A percentile compares a stretch with the other conserved stretches of the same genome.
phyloP scores from a whole-genome alignment of 2,888 invertebrate genomes.

The Perdita meconis region DNA sequence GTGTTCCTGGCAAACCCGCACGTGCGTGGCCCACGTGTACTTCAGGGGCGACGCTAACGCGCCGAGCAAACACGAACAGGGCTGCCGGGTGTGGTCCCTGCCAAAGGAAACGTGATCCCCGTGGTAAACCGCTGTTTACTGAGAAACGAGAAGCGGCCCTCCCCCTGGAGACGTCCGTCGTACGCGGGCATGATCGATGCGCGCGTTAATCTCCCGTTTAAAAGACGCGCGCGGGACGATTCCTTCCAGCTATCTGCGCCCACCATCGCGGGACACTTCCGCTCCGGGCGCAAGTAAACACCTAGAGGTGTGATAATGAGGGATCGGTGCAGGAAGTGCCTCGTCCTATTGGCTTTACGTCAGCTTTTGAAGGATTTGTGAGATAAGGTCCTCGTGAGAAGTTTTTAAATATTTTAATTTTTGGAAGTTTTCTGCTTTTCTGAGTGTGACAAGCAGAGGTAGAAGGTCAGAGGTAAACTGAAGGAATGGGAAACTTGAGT shows the following conservation, averaged over 20 bases:
- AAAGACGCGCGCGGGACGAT: slow-evolving; percentile 42
- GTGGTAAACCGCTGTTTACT: slow-evolving; percentile 81
- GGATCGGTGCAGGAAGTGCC: slow-evolving; percentile 32
- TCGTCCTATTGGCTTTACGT: slow-evolving; percentile 1
- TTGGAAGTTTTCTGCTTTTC: no score
- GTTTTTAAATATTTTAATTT: slow-evolving; percentile 1
- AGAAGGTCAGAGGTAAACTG: no score
- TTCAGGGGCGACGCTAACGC: slow-evolving; percentile 64
- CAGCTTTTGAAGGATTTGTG: not conserved
- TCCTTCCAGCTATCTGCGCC: slow-evolving; percentile 62
- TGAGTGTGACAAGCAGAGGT: no score
- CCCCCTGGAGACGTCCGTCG: slow-evolving; percentile 46
- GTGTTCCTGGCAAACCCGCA: slow-evolving; percentile 61
- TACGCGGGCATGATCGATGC: slow-evolving; percentile 75
- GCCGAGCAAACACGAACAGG: slow-evolving; percentile 75
- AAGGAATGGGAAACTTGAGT: no score
- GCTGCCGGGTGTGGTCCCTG: slow-evolving; percentile 74
- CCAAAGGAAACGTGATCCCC: slow-evolving; percentile 80
- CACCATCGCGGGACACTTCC: slow-evolving; percentile 46
- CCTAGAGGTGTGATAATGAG: slow-evolving; percentile 58
- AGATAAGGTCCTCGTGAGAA: slow-evolving; percentile 1
- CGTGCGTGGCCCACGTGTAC: slow-evolving; percentile 73
- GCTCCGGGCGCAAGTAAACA: slow-evolving; percentile 47
- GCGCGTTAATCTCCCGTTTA: slow-evolving; percentile 75
- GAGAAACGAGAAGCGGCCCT: slow-evolving; percentile 69